Conservation (phyloP, 1,140 invertebrate genomes). For the Drosophila athabasca region DNA sequence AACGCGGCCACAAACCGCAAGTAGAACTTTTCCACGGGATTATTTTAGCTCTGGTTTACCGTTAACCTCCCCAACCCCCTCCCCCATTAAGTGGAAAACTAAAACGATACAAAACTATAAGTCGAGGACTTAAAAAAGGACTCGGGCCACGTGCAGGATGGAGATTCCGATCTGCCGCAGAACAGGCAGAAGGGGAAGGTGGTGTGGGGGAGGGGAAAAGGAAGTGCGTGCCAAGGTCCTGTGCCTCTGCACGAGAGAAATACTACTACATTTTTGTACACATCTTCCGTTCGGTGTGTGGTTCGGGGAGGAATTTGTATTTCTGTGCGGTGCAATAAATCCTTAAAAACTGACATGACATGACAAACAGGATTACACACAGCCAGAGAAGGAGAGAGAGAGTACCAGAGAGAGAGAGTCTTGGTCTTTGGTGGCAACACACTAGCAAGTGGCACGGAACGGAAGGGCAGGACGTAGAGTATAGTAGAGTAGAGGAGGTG, state of each 20-base stretch:
- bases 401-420: neutral
- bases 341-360: constrained; percentile 82
- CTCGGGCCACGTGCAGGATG: constrained; percentile 46
- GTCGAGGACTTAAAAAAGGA: constrained; percentile 63
- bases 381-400: neutral
- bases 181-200: too few species aligned
- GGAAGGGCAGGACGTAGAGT: constrained; percentile 8
- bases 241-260: constrained; percentile 23
- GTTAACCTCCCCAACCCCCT: neutral
- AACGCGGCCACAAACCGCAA: constrained; percentile 23
- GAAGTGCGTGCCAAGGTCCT: constrained; percentile 38
- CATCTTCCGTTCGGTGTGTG: constrained; percentile 28
- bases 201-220: constrained; percentile 7
- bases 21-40: constrained; percentile 45
- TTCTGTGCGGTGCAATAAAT: constrained; percentile 75
- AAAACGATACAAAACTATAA: constrained; percentile 60
- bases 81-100: constrained; percentile 41
- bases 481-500: constrained; percentile 1
- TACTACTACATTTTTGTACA: constrained; percentile 61
- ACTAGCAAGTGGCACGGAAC: constrained; percentile 39
- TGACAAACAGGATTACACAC: constrained; percentile 83
- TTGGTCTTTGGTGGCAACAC: constrained; percentile 54
- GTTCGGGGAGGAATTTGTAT: constrained; percentile 52
- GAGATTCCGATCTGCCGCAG: constrained; percentile 14
- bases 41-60: constrained; percentile 15